These are phyloP conservation scores for Campodea augens DNA, from an alignment of 1,140 invertebrate genomes.

Conservation along the genomic window DNA sequence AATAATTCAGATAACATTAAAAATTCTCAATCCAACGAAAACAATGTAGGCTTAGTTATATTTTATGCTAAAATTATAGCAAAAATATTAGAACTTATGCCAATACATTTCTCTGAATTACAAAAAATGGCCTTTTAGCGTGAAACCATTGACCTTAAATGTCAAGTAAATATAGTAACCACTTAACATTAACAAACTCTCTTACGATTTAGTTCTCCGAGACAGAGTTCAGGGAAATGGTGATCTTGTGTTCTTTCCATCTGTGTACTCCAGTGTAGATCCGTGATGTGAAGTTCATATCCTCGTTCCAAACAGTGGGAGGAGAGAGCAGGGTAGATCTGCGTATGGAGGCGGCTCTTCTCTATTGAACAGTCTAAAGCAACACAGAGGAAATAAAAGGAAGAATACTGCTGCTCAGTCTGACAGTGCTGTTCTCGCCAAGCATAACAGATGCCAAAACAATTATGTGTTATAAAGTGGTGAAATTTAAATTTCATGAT, in stretches of 20 bases:
- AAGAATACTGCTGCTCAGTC: not conserved
- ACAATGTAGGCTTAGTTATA: too few species aligned
- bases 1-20: too few species aligned
- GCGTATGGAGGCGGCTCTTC: slow-evolving; percentile 39
- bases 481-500: too few species aligned
- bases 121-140: too few species aligned
- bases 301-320: slow-evolving; percentile 34
- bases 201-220: slow-evolving; percentile 46
- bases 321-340: slow-evolving; percentile 38
- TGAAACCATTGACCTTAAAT: too few species aligned
- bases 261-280: slow-evolving; percentile 44
- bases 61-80: too few species aligned
- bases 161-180: too few species aligned
- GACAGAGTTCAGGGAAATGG: slow-evolving; percentile 49
- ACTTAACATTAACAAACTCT: slow-evolving; percentile 10
- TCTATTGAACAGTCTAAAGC: slow-evolving; percentile 40
- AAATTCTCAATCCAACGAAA: too few species aligned
- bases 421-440: not conserved
- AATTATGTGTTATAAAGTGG: slow-evolving; percentile 1
- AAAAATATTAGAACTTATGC: too few species aligned
- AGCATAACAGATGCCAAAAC: not conserved
- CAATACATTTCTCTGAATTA: too few species aligned
- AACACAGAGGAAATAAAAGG: slow-evolving; percentile 9
- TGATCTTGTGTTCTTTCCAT: slow-evolving; percentile 44
- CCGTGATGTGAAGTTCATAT: slow-evolving; percentile 46